Conservation (phyloP, 1,140 invertebrate species). For the Anastrepha ludens region DNA sequence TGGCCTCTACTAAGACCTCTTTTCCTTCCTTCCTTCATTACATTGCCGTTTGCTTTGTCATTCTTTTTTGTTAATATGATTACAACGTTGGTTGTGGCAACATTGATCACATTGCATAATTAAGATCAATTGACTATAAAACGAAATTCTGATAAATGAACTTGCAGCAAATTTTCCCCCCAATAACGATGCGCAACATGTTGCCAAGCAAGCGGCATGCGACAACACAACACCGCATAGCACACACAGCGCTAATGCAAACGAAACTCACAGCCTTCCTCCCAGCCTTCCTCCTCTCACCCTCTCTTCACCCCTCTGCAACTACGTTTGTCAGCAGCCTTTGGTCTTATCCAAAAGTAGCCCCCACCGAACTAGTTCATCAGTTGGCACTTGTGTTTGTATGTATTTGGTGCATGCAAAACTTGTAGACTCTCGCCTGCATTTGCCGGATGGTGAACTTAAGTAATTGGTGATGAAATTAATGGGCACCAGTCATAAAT, state of each 20-base stretch:
- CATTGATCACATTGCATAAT: constrained; percentile 55
- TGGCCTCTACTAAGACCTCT: not conserved
- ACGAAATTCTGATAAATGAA: constrained; percentile 54
- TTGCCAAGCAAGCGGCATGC: constrained; percentile 36
- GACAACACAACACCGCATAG: not conserved
- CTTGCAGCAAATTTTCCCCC: not conserved
- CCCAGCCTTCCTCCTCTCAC: not conserved
- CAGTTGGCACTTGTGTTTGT: not conserved
- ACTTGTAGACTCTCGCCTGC: not conserved
- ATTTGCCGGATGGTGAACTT: constrained; percentile 32
- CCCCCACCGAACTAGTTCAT: constrained; percentile 15
- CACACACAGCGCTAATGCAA: not conserved
- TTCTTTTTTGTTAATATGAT: constrained; percentile 26
- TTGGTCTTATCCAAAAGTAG: not conserved
- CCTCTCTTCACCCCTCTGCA: too few species aligned
- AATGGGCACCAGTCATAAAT: constrained; percentile 55
- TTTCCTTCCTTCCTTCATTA: not conserved
- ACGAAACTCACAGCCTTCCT: not conserved
- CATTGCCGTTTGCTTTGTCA: not conserved
- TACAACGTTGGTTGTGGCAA: constrained; percentile 9
- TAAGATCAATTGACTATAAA: constrained; percentile 55
- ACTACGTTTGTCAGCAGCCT: not conserved
- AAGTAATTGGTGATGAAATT: constrained; percentile 58
- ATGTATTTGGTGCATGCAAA: not conserved
- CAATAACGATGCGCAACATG: constrained; percentile 29